These are phyloP conservation scores for Henricia sp. DNA, from an alignment of 53 echinoderm and acorn worm genomes.

Conservation along the genomic window DNA sequence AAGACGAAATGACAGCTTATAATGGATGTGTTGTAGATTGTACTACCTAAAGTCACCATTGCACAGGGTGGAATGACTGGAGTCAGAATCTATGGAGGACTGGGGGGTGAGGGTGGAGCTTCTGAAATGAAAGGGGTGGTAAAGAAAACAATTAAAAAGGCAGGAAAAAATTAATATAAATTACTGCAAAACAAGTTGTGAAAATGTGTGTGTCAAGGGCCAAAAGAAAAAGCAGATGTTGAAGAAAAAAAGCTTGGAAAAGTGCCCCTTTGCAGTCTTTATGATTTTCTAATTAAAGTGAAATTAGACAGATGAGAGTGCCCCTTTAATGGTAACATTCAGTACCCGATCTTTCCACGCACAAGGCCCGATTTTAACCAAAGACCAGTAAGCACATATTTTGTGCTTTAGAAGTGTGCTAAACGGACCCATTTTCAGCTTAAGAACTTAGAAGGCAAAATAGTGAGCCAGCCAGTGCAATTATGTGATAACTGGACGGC, in stretches of 20 bases:
- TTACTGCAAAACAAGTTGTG: background rate
- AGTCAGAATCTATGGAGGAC: conserved; percentile 66
- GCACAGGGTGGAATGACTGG: conserved; percentile 64
- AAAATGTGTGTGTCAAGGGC: too few relatives aligned
- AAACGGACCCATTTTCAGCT: too few relatives aligned
- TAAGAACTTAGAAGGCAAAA: too few relatives aligned
- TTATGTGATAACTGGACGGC: too few relatives aligned
- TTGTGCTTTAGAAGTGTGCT: too few relatives aligned
- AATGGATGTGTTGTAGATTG: conserved; percentile 48
- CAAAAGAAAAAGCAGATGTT: background rate
- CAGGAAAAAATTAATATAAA: background rate
- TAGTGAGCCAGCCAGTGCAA: too few relatives aligned
- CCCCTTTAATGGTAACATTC: background rate
- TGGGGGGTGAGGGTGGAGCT: conserved; percentile 61
- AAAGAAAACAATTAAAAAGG: background rate
- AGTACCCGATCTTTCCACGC: too few relatives aligned
- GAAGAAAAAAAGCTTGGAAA: background rate
- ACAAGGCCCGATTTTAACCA: too few relatives aligned
- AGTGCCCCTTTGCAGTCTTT: background rate
- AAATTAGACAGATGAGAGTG: background rate
- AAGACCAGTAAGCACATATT: too few relatives aligned
- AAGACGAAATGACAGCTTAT: conserved; percentile 11
- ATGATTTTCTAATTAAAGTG: background rate
- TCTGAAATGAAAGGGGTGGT: conserved; percentile 56
- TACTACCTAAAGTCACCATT: conserved; percentile 62